These are phyloP conservation scores for Pseudopleuronectes americanus DNA, from an alignment of 2,797 vertebrate genomes.

Conservation along the genomic window DNA sequence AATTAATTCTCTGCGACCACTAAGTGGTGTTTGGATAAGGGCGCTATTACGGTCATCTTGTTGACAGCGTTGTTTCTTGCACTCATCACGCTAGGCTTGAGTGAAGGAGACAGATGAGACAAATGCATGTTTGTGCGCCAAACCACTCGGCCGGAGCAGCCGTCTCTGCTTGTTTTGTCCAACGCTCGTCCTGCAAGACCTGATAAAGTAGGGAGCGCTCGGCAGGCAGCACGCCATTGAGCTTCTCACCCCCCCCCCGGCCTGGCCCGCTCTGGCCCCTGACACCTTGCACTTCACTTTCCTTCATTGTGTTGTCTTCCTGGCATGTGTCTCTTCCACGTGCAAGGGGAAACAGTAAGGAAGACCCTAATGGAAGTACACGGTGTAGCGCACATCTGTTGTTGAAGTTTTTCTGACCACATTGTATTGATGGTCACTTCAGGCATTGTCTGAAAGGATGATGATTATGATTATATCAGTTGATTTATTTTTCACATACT, in stretches of 20 bases:
- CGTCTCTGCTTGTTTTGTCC: slow-evolving; percentile 65
- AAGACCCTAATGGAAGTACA: slow-evolving; percentile 37
- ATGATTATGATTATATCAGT: not conserved
- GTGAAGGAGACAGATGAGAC: slow-evolving; percentile 29
- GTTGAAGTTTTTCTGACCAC: slow-evolving; percentile 77
- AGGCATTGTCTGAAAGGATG: slow-evolving; percentile 2
- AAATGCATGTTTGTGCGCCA: slow-evolving; percentile 23
- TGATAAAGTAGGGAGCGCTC: slow-evolving; percentile 55
- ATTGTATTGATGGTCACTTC: slow-evolving; percentile 64
- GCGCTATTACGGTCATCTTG: slow-evolving; percentile 35
- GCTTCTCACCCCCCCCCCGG: slow-evolving; percentile 45
- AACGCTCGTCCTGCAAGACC: slow-evolving; percentile 59
- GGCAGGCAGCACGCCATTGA: slow-evolving; percentile 58
- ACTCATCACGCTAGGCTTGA: slow-evolving; percentile 55
- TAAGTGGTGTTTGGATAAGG: slow-evolving; percentile 34
- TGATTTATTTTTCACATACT: not conserved
- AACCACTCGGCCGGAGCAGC: slow-evolving; percentile 36
- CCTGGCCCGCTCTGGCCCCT: slow-evolving; percentile 32
- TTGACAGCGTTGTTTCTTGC: slow-evolving; percentile 47
- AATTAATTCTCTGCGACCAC: slow-evolving; percentile 17
- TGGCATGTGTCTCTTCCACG: slow-evolving; percentile 73
- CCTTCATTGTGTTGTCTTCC: slow-evolving; percentile 82
- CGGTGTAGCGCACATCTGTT: slow-evolving; percentile 80
- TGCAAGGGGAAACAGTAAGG: slow-evolving; percentile 68
- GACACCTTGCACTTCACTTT: slow-evolving; percentile 70